phyloP scores from a whole-genome alignment of 2,113 vertebrate genomes.

The Callipepla californica region DNA sequence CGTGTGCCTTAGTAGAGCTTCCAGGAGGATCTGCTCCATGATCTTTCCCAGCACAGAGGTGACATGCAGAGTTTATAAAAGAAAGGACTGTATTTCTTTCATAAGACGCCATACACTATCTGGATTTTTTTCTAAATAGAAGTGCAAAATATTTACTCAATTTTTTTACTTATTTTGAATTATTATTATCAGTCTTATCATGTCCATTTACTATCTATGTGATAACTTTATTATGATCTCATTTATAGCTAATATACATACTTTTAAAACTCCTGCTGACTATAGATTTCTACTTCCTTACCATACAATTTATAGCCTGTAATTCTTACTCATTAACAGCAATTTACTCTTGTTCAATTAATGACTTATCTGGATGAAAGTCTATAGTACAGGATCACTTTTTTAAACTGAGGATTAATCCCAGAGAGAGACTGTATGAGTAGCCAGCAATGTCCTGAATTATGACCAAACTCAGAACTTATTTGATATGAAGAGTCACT shows the following conservation, averaged over 20 bases:
- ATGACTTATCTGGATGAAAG: not conserved
- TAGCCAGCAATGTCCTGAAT: not conserved
- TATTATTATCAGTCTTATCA: not conserved
- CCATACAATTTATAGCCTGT: not conserved
- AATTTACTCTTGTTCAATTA: not conserved
- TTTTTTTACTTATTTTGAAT: not conserved
- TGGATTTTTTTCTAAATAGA: not conserved
- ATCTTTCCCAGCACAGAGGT: no score
- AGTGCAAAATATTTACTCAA: slow-evolving; percentile 24
- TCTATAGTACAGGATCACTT: not conserved
- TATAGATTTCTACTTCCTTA: not conserved
- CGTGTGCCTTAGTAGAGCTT: no score
- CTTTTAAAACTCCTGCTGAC: not conserved
- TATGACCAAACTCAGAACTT: not conserved
- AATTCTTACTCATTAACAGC: not conserved
- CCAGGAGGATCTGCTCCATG: no score
- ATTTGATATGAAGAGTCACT: not conserved
- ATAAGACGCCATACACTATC: not conserved
- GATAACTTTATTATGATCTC: not conserved
- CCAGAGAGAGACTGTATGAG: not conserved
- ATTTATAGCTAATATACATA: not conserved
- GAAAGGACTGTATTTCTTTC: slow-evolving; percentile 9
- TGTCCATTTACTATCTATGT: not conserved
- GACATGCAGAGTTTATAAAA: not conserved
- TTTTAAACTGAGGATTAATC: not conserved